Conservation (phyloP, 2,797 vertebrate genomes). For the Microctenopoma steveboyesi region DNA sequence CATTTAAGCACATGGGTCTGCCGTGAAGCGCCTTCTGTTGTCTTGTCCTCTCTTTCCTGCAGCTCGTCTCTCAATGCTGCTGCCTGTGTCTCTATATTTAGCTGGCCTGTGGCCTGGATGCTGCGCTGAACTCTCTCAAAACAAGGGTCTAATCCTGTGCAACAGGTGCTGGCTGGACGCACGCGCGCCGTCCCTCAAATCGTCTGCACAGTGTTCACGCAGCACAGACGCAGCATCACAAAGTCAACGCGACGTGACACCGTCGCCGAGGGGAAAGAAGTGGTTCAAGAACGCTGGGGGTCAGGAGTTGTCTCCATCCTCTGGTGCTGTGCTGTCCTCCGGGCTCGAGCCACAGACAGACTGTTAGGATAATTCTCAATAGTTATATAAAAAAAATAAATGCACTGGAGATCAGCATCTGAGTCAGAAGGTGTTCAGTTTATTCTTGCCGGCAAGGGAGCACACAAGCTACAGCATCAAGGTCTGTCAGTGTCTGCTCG, state of each 20-base stretch:
- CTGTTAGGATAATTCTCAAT: no score
- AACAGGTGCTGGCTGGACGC: conserved; percentile 60
- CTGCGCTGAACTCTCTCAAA: conserved; percentile 46
- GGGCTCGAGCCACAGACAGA: neutral
- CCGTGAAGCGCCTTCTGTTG: neutral
- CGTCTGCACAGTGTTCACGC: conserved; percentile 14
- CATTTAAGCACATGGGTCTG: neutral
- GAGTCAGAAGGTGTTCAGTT: no score
- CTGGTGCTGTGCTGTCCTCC: neutral
- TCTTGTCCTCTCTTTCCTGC: conserved; percentile 10
- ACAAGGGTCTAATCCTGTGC: conserved; percentile 59
- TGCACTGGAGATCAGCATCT: no score
- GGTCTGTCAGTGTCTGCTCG: no score
- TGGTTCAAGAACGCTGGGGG: conserved; percentile 12
- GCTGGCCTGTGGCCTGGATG: conserved; percentile 35
- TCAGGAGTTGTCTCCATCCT: neutral
- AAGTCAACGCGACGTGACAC: neutral
- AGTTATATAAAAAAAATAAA: no score
- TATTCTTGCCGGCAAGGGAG: no score
- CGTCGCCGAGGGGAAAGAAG: conserved; percentile 13
- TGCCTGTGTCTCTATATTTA: conserved; percentile 51
- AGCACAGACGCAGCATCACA: conserved; percentile 18
- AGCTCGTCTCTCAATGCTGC: neutral
- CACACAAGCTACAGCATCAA: no score
- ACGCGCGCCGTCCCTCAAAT: neutral